Base-by-base conservation (phyloP, 2,797 vertebrate species). In the Psittacula derbiana region DNA sequence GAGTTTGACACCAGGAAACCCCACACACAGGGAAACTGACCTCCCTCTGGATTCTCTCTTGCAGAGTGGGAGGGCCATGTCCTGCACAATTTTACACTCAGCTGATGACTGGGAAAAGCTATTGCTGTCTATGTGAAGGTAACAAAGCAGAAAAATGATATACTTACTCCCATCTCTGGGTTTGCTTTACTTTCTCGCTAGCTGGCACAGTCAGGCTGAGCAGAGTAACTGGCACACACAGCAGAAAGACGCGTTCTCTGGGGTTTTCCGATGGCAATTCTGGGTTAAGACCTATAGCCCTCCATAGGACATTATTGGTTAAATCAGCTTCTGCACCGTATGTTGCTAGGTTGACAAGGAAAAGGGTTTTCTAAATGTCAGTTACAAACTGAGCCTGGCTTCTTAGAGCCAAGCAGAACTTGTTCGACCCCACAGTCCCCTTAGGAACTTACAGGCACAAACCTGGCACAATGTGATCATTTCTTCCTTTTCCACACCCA, bases 1-100 rank as follows among this genome's bases (percentile, higher is more conserved):
- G 43, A 81, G 58, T 72, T 92, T 72, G 70, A 90, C 25, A 78
- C 24, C 72, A 70, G 75, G 71, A 93, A 88, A 52, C 25, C 46
- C 40, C 44, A 1, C 16, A 31, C 1, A 11, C 3, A 43, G 66
- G 66, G 80, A 55, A 92, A 62, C 6, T 27, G 50, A 66, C 60
- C 55, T 90, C 57, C 66, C 86, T 64, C 80, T 20, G 18, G 31
- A 86, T 67, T 81, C 31, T 60, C 41, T 25, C 43, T 46, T 19
- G 38, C 46, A 30, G 65, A 69, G 23, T 36, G 24, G 58, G 30
- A 89, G n/a, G 61, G 61, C 57, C 69, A 36, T 0, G 7, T 74
- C 41, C 41, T 44, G 50, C 36, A 25, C 0, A 1, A 47, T 65
- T 87, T 87, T 80, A 91, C 24, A 36, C 28, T 89, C 31, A 43